phyloP scores from a whole-genome alignment of 2,797 vertebrate species.

The Triplophysa yarkandensis region DNA sequence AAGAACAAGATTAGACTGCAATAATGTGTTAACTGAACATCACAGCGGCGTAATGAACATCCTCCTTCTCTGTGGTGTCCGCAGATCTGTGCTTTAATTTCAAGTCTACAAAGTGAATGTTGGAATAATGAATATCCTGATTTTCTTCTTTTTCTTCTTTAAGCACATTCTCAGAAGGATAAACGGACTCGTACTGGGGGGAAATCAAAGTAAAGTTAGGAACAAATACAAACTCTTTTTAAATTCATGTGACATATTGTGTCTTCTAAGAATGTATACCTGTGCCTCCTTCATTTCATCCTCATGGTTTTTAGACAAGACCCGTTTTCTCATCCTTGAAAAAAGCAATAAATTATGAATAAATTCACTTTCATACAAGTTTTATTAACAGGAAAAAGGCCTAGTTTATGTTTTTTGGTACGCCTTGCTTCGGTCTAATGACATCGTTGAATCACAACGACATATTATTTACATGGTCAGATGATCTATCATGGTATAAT shows the following conservation, averaged over 20 bases:
- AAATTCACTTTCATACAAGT: too few species aligned
- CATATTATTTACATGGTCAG: neutral
- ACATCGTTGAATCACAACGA: neutral
- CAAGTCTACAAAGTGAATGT: neutral
- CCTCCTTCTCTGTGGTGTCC: neutral
- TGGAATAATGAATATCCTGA: constrained; percentile 31
- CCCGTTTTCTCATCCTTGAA: constrained; percentile 1
- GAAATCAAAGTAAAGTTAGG: neutral
- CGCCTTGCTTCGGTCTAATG: too few species aligned
- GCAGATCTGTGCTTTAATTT: neutral
- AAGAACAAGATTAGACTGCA: neutral
- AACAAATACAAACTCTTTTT: neutral
- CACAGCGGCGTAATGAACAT: neutral
- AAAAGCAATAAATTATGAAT: too few species aligned
- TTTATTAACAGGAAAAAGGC: too few species aligned
- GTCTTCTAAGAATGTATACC: neutral
- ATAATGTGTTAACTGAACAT: constrained; percentile 1
- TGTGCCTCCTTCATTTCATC: constrained; percentile 2
- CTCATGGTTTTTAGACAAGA: neutral
- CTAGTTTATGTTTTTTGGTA: too few species aligned
- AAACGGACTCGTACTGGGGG: neutral
- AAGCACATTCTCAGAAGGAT: neutral
- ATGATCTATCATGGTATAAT: too few species aligned
- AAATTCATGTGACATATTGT: neutral
- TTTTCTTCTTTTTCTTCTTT: neutral